Conservation (phyloP, 1,140 invertebrate genomes). For the Carposina sasakii region DNA sequence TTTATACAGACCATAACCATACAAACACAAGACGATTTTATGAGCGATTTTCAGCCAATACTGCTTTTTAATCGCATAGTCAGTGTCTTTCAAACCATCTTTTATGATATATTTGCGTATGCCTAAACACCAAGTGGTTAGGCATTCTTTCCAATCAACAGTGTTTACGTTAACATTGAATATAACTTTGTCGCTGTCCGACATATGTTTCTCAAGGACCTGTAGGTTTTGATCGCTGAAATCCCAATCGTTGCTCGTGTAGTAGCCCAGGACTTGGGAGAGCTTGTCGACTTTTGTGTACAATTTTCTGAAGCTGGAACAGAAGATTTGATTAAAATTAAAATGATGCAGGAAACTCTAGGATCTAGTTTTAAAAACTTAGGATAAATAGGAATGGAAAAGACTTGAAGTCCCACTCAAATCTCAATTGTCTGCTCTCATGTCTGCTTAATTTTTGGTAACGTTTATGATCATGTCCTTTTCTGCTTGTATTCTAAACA, state of each 20-base stretch:
- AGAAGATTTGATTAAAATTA: no score
- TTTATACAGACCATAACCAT: slow-evolving; percentile 10
- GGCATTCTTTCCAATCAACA: slow-evolving; percentile 7
- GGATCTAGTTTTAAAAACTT: no score
- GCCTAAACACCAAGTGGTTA: slow-evolving; percentile 16
- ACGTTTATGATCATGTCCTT: no score
- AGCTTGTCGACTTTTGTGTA: slow-evolving; percentile 23
- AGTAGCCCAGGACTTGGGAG: slow-evolving; percentile 12
- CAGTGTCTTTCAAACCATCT: slow-evolving; percentile 18
- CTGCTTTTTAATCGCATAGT: slow-evolving; percentile 17
- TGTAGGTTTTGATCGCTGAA: slow-evolving; percentile 19
- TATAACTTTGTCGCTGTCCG: slow-evolving; percentile 17
- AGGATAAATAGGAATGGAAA: no score
- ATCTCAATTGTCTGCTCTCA: no score
- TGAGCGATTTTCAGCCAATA: slow-evolving; percentile 6
- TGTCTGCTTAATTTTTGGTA: no score
- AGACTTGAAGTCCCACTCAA: no score
- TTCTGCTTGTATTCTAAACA: no score
- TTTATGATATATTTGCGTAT: slow-evolving; percentile 25
- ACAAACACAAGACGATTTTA: slow-evolving; percentile 8
- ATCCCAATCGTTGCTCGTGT: slow-evolving; percentile 16
- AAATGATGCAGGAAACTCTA: no score
- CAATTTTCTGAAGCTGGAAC: slow-evolving; percentile 21
- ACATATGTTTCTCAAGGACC: slow-evolving; percentile 8
- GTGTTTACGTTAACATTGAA: slow-evolving; percentile 20